phyloP scores from a whole-genome alignment of 2,888 invertebrate genomes.

The Zygothrica quintamaculata region DNA sequence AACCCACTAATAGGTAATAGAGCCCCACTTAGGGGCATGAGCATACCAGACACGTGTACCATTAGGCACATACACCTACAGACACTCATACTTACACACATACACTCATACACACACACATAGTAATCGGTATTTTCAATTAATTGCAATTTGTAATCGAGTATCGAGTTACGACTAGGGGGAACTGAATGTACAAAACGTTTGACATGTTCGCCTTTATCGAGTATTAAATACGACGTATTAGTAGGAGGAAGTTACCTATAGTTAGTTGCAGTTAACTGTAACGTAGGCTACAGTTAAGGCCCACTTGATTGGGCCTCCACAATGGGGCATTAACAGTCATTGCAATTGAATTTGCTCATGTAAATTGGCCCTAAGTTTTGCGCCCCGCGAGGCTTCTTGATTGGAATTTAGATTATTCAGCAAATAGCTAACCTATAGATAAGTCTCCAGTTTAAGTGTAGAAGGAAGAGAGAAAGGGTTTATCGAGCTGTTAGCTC shows the following conservation, averaged over 20 bases:
- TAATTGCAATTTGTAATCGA: constrained; percentile 82
- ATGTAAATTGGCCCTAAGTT: constrained; percentile 83
- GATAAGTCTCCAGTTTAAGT: constrained; percentile 1
- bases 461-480: background rate
- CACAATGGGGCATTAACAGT: constrained; percentile 71
- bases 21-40: constrained; percentile 9
- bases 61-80: constrained; percentile 31
- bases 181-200: constrained; percentile 42
- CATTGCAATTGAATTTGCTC: constrained; percentile 83
- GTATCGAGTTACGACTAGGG: constrained; percentile 74
- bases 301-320: constrained; percentile 81
- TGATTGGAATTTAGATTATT: constrained; percentile 22
- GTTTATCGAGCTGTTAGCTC: no score
- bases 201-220: constrained; percentile 49
- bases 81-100: constrained; percentile 11
- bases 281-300: no score
- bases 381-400: constrained; percentile 47
- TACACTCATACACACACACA: constrained; percentile 21
- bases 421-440: constrained; percentile 18
- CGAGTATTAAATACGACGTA: constrained; percentile 25
- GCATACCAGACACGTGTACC: constrained; percentile 26
- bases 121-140: constrained; percentile 78
- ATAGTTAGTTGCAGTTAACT: constrained; percentile 11
- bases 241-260: constrained; percentile 10
- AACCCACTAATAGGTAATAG: constrained; percentile 3